Evolutionary conservation across 2,888 invertebrate genomes (phyloP).

Genomic region (Athetis lepigone): DNA sequence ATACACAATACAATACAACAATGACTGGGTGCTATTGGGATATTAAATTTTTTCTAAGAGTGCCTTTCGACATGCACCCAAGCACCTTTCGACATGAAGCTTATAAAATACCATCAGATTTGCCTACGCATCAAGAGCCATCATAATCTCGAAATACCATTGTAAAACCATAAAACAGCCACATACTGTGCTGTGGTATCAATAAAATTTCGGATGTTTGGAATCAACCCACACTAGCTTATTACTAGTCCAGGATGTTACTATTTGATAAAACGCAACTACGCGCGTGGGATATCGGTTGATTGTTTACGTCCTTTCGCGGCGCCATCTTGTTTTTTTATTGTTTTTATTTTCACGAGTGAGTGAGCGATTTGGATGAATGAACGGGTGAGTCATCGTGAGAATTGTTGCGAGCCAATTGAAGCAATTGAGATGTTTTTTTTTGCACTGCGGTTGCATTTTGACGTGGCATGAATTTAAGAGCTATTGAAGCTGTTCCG

Average conservation of each 20-base stretch:
- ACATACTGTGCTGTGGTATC: constrained; percentile 53
- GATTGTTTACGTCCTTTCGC: constrained; percentile 77
- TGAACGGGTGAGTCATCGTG: constrained; percentile 61
- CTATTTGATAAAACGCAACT: constrained; percentile 73
- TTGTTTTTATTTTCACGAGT: constrained; percentile 71
- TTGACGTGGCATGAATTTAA: constrained; percentile 10
- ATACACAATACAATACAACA: too few relatives aligned
- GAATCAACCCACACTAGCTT: constrained; percentile 66
- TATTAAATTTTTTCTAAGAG: too few relatives aligned
- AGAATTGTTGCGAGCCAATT: constrained; percentile 53
- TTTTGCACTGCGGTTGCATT: constrained; percentile 51
- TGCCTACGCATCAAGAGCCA: constrained; percentile 19
- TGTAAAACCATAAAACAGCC: constrained; percentile 49
- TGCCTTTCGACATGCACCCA: too few relatives aligned
- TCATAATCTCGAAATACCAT: constrained; percentile 40
- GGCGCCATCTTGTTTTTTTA: constrained; percentile 69
- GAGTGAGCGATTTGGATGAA: constrained; percentile 68
- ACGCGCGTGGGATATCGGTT: constrained; percentile 75
- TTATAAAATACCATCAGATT: constrained; percentile 11
- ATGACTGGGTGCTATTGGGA: too few relatives aligned
- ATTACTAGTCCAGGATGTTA: constrained; percentile 73
- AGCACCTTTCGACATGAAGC: too few relatives aligned
- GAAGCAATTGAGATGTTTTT: constrained; percentile 49
- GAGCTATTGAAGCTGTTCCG: background rate
- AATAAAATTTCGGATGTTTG: constrained; percentile 69